These are phyloP conservation scores for Oreortyx pictus DNA, from an alignment of 2,797 vertebrate genomes.

Conservation along the genomic window DNA sequence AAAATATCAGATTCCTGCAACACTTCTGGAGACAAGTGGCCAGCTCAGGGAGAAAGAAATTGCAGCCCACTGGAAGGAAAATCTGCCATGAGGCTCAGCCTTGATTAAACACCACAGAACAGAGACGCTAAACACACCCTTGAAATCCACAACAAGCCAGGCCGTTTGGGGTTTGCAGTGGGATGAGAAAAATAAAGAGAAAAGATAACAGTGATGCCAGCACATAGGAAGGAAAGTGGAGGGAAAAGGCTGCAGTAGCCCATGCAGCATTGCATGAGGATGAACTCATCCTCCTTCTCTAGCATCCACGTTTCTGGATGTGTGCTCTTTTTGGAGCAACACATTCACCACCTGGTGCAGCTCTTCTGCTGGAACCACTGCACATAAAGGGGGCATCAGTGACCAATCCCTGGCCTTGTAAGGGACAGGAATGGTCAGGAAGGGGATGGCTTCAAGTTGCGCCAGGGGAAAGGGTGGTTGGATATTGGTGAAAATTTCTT, in stretches of 20 bases:
- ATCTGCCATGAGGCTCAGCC: neutral
- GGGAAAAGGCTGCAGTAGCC: neutral
- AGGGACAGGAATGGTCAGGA: no score
- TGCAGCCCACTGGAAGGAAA: neutral
- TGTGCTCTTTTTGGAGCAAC: neutral
- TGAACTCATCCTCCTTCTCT: neutral
- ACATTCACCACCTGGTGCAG: neutral
- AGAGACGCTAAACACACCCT: neutral
- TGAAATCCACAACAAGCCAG: neutral
- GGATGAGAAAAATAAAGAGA: neutral
- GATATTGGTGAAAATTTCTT: no score
- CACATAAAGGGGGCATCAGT: accelerated
- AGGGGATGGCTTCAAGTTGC: no score
- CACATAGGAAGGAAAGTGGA: neutral
- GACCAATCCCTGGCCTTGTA: accelerated
- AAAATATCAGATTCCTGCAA: neutral
- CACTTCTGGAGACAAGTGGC: neutral
- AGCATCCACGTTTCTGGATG: neutral
- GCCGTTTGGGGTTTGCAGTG: neutral
- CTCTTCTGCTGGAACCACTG: neutral
- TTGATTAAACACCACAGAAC: neutral
- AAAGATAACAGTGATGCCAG: neutral
- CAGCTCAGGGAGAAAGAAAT: neutral
- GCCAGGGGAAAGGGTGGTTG: no score
- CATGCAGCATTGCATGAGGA: accelerated